Conservation (phyloP, 1,140 invertebrate genomes). For the Temnothorax longispinosus region DNA sequence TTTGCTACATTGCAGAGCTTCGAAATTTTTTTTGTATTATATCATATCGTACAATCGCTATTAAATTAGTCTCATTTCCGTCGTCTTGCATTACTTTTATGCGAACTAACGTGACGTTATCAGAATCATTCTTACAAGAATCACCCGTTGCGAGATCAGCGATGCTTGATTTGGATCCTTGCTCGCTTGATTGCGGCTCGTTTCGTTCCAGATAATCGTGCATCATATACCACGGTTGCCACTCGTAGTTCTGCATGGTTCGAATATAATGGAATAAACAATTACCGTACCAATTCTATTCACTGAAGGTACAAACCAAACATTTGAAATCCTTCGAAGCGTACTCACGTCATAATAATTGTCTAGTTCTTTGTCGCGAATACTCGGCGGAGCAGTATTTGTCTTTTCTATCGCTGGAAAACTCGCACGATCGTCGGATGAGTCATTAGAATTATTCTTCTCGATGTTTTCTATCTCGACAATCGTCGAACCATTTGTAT, state of each 20-base stretch:
- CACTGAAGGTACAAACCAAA: background rate
- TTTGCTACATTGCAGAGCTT: background rate
- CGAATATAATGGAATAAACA: constrained; percentile 4
- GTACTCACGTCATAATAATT: constrained; percentile 40
- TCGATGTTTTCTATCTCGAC: background rate
- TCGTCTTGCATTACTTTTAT: background rate
- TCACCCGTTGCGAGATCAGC: background rate
- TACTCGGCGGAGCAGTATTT: background rate
- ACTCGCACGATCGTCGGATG: background rate
- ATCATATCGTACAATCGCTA: too few species aligned
- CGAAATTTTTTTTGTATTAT: background rate
- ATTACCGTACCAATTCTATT: background rate
- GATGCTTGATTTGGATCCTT: background rate
- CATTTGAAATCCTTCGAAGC: background rate
- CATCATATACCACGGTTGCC: background rate
- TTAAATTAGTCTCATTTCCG: background rate
- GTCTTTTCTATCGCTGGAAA: background rate
- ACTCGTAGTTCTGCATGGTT: constrained; percentile 4
- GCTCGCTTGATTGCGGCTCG: background rate
- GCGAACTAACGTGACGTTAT: background rate
- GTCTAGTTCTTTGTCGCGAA: background rate
- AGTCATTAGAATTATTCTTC: constrained; percentile 8
- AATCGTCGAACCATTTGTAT: background rate
- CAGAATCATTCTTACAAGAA: constrained; percentile 25
- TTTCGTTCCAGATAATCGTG: background rate